Base-by-base conservation (phyloP, 2,113 vertebrate genomes). In the Struthio camelus region DNA sequence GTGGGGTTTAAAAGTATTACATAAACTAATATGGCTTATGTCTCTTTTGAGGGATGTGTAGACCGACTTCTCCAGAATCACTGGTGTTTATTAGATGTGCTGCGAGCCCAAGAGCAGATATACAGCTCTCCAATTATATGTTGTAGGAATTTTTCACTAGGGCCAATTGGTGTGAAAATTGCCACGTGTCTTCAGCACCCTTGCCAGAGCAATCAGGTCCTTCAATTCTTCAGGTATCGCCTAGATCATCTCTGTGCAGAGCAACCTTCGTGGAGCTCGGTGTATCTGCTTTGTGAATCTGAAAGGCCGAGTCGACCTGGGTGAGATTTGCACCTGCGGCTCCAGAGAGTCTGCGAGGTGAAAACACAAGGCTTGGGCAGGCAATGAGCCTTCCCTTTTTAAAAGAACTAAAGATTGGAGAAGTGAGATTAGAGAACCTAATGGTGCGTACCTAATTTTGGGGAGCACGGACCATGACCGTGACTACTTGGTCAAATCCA, bases 401-500 rank as follows among this genome's bases (percentile, higher is more conserved):
- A n/a, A 69, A 75, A 78, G 84, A 81, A 36, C 62, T 16, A 72
- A 80, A 56, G 62, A 83, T 78, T 16, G 11, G 38, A 79, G 82
- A 12, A 32, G 66, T 50, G 85, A 14, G 36, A 88, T 96, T 80
- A 96, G 3, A 36, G 90, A 30, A 6, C 27, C 53, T 88, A 92
- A 44, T 73, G 32, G 79, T 0, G 64, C 14, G 25, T 91, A 12
- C 30, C 84, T 62, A 34, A 23, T 73, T 46, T 53, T 1, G 1
- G 76, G 82, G 83, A 80, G 95, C 85, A 59, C 1, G 38, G 88
- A 86, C 69, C 90, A 0, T 97, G 96, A 94, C 96, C 4, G 79
- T 56, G 36, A 6, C 80, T 64, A 1, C 85, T 40, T 66, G 94
- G 56, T 11, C 86, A 44, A 2, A 81, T 36, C 76, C 66, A 46